Percentiles rank a stretch among this genome's conserved stretches.
These are phyloP conservation scores for Platynereis dumerilii DNA, from an alignment of 2,888 invertebrate genomes.

Conservation along the genomic window DNA sequence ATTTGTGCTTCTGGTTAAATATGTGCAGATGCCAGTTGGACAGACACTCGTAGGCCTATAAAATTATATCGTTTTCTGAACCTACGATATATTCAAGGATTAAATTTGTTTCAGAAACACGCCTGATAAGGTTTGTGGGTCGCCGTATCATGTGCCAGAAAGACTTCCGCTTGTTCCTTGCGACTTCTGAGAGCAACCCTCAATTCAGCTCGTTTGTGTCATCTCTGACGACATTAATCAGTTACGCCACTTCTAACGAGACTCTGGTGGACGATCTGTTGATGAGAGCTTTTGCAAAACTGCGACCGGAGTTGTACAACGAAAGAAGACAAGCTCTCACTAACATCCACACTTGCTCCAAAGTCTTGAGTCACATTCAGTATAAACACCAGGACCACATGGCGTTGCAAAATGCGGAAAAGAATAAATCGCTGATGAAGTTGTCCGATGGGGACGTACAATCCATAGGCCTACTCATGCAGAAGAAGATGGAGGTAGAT, in stretches of 20 bases:
- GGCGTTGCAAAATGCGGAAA: no score
- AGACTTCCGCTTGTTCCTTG: slow-evolving; percentile 55
- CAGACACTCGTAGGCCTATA: no score
- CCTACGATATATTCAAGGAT: neutral
- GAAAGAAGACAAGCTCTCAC: slow-evolving; percentile 51
- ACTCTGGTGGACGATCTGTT: slow-evolving; percentile 58
- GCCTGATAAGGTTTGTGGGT: slow-evolving; percentile 58
- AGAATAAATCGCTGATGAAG: no score
- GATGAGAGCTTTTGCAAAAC: slow-evolving; percentile 53
- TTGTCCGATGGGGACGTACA: no score
- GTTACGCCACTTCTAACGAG: slow-evolving; percentile 57
- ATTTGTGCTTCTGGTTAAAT: no score
- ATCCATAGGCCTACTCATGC: no score
- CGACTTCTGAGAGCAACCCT: slow-evolving; percentile 52
- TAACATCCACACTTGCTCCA: slow-evolving; percentile 1
- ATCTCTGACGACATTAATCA: slow-evolving; percentile 55
- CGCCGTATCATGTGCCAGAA: slow-evolving; percentile 58
- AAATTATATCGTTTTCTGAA: no score
- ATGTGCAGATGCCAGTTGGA: no score
- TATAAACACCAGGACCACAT: no score
- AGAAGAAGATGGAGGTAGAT: no score
- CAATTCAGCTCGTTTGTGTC: slow-evolving; percentile 53
- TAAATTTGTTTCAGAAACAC: slow-evolving; percentile 35
- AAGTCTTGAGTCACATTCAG: neutral
- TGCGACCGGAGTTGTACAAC: slow-evolving; percentile 53